Percentiles rank a stretch among this genome's conserved stretches.
Conservation (phyloP, 2,797 vertebrate genomes). For the Sebastes glaucus region DNA sequence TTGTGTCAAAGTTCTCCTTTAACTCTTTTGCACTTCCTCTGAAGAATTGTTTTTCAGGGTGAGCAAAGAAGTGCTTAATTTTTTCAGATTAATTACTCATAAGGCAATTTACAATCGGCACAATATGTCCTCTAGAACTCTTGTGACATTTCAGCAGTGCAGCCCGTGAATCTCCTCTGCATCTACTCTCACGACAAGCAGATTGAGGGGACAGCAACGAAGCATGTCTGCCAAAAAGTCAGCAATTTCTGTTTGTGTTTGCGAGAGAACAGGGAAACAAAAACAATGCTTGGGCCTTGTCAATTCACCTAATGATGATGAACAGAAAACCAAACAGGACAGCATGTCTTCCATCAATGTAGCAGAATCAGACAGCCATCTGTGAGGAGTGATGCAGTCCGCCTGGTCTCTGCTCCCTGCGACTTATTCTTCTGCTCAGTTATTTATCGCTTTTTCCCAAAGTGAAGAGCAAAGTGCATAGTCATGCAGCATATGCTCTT, state of each 20-base stretch:
- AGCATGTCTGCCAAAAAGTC: conserved; percentile 30
- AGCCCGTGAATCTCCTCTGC: conserved; percentile 7
- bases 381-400: conserved; percentile 44
- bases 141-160: neutral
- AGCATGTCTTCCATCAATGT: conserved; percentile 49
- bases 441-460: neutral
- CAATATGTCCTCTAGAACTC: neutral
- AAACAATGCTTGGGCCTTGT: conserved; percentile 36
- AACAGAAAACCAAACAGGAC: conserved; percentile 47
- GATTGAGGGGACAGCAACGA: conserved; percentile 15
- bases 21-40: neutral
- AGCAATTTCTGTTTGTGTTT: conserved; percentile 27
- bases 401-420: conserved; percentile 8
- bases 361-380: conserved; percentile 49
- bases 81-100: neutral
- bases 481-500: conserved; percentile 36
- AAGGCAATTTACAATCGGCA: neutral
- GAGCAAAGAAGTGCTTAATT: neutral
- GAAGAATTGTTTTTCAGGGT: neutral
- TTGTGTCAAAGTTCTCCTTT: conserved; percentile 1
- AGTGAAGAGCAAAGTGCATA: conserved; percentile 17
- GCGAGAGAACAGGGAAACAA: conserved; percentile 17
- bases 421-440: conserved; percentile 23
- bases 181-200: neutral
- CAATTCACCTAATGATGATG: conserved; percentile 57